Conservation (phyloP, 2,888 invertebrate genomes). For the Oligia fasciuncula region DNA sequence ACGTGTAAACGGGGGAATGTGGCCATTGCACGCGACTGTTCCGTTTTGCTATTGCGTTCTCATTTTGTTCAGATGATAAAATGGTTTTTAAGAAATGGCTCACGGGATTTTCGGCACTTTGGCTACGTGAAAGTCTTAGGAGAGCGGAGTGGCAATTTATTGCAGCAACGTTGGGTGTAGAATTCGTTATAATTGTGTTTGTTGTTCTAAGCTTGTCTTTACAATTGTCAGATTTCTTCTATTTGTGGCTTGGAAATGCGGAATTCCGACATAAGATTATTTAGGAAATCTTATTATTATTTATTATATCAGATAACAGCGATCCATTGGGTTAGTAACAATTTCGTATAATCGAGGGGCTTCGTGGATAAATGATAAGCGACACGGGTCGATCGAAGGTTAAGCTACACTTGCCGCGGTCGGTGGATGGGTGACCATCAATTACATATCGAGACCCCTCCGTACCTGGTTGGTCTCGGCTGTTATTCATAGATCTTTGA, state of each 20-base stretch:
- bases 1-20: conserved; percentile 64
- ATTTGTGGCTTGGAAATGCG: neutral
- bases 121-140: conserved; percentile 49
- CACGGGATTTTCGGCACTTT: conserved; percentile 53
- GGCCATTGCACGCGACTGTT: conserved; percentile 59
- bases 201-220: conserved; percentile 7
- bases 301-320: no score
- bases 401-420: neutral
- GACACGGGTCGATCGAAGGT: neutral
- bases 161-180: conserved; percentile 2
- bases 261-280: neutral
- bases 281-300: neutral
- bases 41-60: conserved; percentile 48
- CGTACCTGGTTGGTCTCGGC: neutral
- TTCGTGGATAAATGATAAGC: neutral
- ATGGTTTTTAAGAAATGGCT: conserved; percentile 56
- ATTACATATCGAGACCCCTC: no score
- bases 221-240: neutral
- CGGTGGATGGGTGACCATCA: no score
- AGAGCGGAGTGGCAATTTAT: conserved; percentile 47
- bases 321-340: no score
- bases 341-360: no score
- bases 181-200: conserved; percentile 25
- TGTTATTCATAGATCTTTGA: neutral
- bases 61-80: conserved; percentile 63